Conservation (phyloP, 1,140 invertebrate genomes). For the Oedothorax gibbosus region DNA sequence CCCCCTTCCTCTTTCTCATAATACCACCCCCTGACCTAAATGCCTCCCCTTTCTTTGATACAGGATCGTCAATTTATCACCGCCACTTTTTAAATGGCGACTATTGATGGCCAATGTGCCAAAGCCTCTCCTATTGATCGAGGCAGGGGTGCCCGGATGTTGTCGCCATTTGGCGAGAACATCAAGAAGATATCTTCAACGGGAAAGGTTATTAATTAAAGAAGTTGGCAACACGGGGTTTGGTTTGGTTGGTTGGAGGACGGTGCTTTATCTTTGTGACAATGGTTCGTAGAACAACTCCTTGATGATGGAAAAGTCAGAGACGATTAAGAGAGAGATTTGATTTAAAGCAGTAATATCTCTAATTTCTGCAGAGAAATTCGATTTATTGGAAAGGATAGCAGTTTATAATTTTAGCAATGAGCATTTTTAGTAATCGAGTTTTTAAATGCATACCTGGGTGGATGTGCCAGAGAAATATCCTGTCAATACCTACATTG, state of each 20-base stretch:
- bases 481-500: too few relatives aligned
- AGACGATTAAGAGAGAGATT: too few relatives aligned
- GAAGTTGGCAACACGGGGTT: slow-evolving; percentile 19
- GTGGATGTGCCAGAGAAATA: too few relatives aligned
- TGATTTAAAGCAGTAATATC: too few relatives aligned
- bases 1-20: background rate
- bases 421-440: too few relatives aligned
- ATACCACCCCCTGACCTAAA: slow-evolving; percentile 21
- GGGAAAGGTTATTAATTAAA: slow-evolving; percentile 55
- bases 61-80: slow-evolving; percentile 47
- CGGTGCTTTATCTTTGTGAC: background rate
- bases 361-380: too few relatives aligned
- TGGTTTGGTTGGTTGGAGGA: background rate
- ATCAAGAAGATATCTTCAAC: slow-evolving; percentile 39
- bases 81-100: slow-evolving; percentile 53
- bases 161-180: slow-evolving; percentile 52
- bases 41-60: background rate
- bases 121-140: slow-evolving; percentile 36
- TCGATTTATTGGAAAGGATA: too few relatives aligned
- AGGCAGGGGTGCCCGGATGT: slow-evolving; percentile 33
- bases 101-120: slow-evolving; percentile 45
- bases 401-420: too few relatives aligned
- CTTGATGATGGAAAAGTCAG: background rate
- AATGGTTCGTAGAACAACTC: background rate
- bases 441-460: too few relatives aligned